Percentiles rank a stretch among this genome's conserved stretches.
phyloP scores from a whole-genome alignment of 2,888 invertebrate genomes.

The Cheiracanthium punctorium region DNA sequence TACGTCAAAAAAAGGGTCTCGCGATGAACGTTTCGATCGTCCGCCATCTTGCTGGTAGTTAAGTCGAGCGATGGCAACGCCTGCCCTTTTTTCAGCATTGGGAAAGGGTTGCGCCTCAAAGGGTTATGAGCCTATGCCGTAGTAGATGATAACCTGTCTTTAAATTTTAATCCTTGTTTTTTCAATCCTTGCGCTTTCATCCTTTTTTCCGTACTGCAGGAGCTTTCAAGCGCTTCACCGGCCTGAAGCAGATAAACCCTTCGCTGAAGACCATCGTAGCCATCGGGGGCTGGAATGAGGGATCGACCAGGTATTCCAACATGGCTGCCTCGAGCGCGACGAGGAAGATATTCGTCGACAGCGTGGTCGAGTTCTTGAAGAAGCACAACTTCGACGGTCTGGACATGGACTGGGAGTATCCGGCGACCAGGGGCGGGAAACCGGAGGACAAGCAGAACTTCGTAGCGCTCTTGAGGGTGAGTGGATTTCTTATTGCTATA shows the following conservation, averaged over 20 bases:
- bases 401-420: conserved; percentile 79
- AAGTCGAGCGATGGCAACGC: too few species aligned
- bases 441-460: conserved; percentile 88
- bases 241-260: conserved; percentile 74
- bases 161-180: too few species aligned
- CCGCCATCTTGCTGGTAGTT: too few species aligned
- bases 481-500: too few species aligned
- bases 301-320: conserved; percentile 69
- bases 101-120: too few species aligned
- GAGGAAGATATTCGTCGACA: conserved; percentile 69
- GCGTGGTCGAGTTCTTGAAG: conserved; percentile 63
- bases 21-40: too few species aligned
- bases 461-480: conserved; percentile 82
- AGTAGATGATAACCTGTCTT: too few species aligned
- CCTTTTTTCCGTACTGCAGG: conserved; percentile 50
- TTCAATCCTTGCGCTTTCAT: background rate
- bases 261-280: conserved; percentile 83
- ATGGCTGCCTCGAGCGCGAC: conserved; percentile 61
- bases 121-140: too few species aligned
- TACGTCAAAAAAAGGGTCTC: too few species aligned
- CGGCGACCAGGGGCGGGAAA: conserved; percentile 83
- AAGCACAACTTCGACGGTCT: conserved; percentile 70
- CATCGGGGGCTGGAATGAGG: conserved; percentile 78
- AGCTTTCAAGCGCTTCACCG: conserved; percentile 75
- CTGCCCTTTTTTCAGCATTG: too few species aligned